Conservation (phyloP, 2,113 vertebrate genomes). For the Lucifuga dentata region DNA sequence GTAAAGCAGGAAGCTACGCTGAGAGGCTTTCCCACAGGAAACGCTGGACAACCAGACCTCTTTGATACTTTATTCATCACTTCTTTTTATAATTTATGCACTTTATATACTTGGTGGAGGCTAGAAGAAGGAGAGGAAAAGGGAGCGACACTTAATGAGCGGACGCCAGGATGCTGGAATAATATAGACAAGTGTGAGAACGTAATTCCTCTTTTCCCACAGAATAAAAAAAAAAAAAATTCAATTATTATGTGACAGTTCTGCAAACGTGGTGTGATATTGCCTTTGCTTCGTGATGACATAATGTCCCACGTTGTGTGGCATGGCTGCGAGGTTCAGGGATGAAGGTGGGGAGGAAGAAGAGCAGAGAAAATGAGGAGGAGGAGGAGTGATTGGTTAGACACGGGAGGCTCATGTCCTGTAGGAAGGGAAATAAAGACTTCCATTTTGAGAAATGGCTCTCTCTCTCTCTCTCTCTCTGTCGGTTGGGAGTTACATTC, state of each 20-base stretch:
- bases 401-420: constrained; percentile 2
- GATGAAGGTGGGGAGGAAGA: constrained; percentile 18
- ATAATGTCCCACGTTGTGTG: constrained; percentile 2
- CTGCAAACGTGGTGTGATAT: background rate
- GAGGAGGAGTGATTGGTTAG: too few species aligned
- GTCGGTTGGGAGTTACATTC: constrained; percentile 30
- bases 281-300: constrained; percentile 11
- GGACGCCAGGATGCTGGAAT: constrained; percentile 15
- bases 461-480: constrained; percentile 10
- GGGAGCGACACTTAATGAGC: constrained; percentile 8
- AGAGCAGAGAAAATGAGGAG: too few species aligned
- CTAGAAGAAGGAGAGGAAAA: background rate
- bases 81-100: constrained; percentile 55
- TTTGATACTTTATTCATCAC: constrained; percentile 71
- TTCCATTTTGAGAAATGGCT: constrained; percentile 42
- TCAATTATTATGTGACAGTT: constrained; percentile 2
- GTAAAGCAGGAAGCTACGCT: constrained; percentile 39
- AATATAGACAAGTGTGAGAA: constrained; percentile 13
- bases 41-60: constrained; percentile 10
- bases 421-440: constrained; percentile 11
- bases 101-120: constrained; percentile 8
- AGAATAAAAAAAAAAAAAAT: constrained; percentile 19
- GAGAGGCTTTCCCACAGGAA: constrained; percentile 39
- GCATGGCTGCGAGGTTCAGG: constrained; percentile 5
- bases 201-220: constrained; percentile 9